phyloP scores from a whole-genome alignment of 2,113 vertebrate species.

The Otocyon megalotis region DNA sequence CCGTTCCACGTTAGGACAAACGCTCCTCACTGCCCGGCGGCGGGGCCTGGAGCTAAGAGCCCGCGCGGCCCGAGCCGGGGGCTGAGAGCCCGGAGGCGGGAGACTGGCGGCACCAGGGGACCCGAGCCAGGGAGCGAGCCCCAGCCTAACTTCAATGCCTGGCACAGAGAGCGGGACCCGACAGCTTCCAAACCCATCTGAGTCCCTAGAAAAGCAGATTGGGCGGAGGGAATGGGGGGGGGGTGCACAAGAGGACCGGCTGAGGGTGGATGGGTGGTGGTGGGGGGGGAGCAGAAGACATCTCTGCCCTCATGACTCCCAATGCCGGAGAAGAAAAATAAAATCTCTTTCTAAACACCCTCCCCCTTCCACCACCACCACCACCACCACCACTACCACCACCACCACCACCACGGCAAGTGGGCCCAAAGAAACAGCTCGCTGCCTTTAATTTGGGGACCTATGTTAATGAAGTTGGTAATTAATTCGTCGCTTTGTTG shows the following conservation, averaged over 20 bases:
- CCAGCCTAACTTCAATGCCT: neutral
- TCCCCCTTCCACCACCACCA: neutral
- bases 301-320: conserved; percentile 2
- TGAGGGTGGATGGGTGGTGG: neutral
- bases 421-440: conserved; percentile 78
- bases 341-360: neutral
- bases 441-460: conserved; percentile 84
- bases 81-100: neutral
- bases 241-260: neutral
- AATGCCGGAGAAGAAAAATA: conserved; percentile 41
- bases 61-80: neutral
- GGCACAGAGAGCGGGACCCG: neutral
- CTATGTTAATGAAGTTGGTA: conserved; percentile 88
- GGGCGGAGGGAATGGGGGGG: neutral
- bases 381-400: conserved; percentile 18
- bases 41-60: neutral
- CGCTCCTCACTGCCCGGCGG: neutral
- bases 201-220: conserved; percentile 17
- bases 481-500: conserved; percentile 87
- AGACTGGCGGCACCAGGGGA: neutral
- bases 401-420: conserved; percentile 59
- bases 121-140: neutral
- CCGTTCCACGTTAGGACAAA: neutral
- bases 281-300: neutral
- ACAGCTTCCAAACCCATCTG: neutral